These are phyloP conservation scores for Patagioenas fasciata DNA, from an alignment of 2,113 vertebrate genomes.

Conservation along the genomic window DNA sequence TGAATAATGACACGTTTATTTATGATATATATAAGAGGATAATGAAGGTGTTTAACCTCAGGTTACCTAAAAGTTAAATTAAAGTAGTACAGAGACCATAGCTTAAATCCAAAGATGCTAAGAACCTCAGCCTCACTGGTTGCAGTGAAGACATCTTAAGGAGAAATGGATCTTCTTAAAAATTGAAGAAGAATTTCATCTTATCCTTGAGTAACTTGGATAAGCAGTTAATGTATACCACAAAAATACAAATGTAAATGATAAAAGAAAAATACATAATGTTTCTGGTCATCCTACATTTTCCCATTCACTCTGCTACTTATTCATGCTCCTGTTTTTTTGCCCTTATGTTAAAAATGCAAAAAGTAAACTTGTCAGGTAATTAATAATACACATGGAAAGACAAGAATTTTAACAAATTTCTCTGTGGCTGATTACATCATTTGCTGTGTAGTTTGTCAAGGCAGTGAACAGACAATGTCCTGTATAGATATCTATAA, in stretches of 20 bases:
- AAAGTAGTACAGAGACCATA: neutral
- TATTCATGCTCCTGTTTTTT: neutral
- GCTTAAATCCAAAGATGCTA: neutral
- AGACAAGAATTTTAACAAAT: neutral
- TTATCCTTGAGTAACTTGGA: neutral
- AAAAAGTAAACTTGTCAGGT: neutral
- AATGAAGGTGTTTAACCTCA: neutral
- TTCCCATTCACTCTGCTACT: neutral
- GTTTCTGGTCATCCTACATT: neutral
- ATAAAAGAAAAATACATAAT: neutral
- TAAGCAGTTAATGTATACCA: neutral
- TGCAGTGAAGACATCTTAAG: neutral
- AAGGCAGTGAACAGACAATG: neutral
- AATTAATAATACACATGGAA: neutral
- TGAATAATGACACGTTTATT: neutral
- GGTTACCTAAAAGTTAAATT: neutral
- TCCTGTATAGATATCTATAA: neutral
- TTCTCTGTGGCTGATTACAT: neutral
- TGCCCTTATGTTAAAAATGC: neutral
- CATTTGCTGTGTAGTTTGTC: neutral
- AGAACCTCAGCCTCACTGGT: neutral
- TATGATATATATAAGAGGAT: neutral
- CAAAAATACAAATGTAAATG: neutral
- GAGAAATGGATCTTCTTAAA: neutral
- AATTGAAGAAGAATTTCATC: neutral